phyloP scores from a whole-genome alignment of 1,140 invertebrate species.

The Coelopa frigida region DNA sequence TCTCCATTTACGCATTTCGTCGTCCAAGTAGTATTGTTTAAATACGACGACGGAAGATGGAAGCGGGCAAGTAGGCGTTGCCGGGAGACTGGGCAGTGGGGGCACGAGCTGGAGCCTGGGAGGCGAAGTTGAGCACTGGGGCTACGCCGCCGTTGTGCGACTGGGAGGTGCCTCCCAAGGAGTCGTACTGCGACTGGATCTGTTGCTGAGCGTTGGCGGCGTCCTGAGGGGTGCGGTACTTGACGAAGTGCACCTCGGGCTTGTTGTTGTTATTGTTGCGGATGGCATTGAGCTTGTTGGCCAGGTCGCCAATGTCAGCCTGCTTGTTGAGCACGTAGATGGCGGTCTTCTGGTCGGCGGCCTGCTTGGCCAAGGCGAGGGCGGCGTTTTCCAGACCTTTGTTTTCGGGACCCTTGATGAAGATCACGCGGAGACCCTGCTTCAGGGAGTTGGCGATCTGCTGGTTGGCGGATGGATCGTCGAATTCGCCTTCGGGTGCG shows the following conservation, averaged over 20 bases:
- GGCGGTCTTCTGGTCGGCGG: constrained; percentile 32
- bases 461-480: constrained; percentile 23
- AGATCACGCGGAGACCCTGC: constrained; percentile 30
- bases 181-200: constrained; percentile 31
- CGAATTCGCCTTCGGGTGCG: constrained; percentile 29
- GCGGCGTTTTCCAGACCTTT: constrained; percentile 32
- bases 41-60: constrained; percentile 28
- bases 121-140: constrained; percentile 31
- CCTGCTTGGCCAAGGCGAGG: constrained; percentile 29
- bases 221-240: constrained; percentile 33
- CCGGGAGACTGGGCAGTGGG: constrained; percentile 24
- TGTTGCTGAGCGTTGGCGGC: constrained; percentile 32
- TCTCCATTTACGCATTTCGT: constrained; percentile 22
- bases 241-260: constrained; percentile 37
- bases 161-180: constrained; percentile 23
- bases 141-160: constrained; percentile 31
- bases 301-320: constrained; percentile 30
- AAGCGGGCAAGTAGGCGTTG: constrained; percentile 32
- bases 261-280: constrained; percentile 25
- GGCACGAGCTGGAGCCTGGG: constrained; percentile 22
- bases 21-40: constrained; percentile 32
- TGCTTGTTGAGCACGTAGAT: constrained; percentile 37
- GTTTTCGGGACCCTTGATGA: constrained; percentile 39
- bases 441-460: constrained; percentile 21
- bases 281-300: constrained; percentile 25